Percentiles rank a stretch among this genome's conserved stretches.
These are phyloP conservation scores for Scaptomyza montana DNA, from an alignment of 1,140 invertebrate species.

Conservation along the genomic window DNA sequence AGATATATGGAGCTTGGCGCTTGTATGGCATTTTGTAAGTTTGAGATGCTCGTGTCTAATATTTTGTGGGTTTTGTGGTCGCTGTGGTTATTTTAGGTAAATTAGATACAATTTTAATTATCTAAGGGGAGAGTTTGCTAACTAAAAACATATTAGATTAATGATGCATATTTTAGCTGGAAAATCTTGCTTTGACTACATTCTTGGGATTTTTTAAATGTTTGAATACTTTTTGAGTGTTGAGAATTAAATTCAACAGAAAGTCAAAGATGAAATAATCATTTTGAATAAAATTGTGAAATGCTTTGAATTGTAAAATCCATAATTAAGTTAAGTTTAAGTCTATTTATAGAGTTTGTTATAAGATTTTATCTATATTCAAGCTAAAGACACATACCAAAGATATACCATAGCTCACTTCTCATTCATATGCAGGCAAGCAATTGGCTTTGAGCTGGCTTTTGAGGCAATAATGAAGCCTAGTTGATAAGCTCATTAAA, in stretches of 20 bases:
- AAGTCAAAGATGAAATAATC: too few species aligned
- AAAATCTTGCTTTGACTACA: too few species aligned
- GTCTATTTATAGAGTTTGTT: too few species aligned
- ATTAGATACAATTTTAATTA: background rate
- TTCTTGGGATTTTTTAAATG: too few species aligned
- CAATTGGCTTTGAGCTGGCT: constrained; percentile 22
- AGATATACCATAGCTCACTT: background rate
- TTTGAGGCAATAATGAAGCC: constrained; percentile 58
- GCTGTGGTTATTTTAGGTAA: constrained; percentile 49
- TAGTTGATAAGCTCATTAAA: constrained; percentile 55
- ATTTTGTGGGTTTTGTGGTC: constrained; percentile 51
- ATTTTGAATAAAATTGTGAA: too few species aligned
- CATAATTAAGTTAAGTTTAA: too few species aligned
- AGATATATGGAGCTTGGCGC: background rate
- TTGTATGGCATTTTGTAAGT: background rate
- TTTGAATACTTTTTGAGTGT: too few species aligned
- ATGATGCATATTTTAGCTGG: too few species aligned
- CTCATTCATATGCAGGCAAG: constrained; percentile 63
- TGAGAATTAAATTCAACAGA: too few species aligned
- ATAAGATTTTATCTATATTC: too few species aligned
- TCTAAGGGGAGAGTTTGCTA: background rate
- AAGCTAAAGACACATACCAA: background rate
- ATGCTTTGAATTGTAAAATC: too few species aligned
- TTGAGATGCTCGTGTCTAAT: constrained; percentile 19
- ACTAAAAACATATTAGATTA: too few species aligned